phyloP scores from a whole-genome alignment of 2,888 invertebrate genomes.

The Chamaedrilus cognettii region DNA sequence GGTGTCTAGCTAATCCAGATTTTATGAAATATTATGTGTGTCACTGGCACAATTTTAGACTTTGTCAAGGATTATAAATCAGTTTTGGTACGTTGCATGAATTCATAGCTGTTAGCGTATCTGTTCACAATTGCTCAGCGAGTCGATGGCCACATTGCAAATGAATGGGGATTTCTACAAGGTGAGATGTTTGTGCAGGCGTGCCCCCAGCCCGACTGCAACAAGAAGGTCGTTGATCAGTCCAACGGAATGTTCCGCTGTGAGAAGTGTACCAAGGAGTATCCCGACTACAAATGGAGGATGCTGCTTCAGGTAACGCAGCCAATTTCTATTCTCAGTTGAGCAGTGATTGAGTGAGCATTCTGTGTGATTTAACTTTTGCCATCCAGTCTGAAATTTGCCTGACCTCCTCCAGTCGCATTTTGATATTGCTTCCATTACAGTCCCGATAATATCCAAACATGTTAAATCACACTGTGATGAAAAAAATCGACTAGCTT shows the following conservation, averaged over 20 bases:
- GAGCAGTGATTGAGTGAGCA: too few species aligned
- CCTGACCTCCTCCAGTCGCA: too few species aligned
- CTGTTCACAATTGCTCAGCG: not conserved
- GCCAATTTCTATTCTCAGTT: too few species aligned
- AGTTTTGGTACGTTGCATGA: too few species aligned
- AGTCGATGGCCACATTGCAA: not conserved
- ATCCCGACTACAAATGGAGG: slow-evolving; percentile 82
- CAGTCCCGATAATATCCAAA: too few species aligned
- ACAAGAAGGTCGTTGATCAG: slow-evolving; percentile 91
- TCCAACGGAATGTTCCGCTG: slow-evolving; percentile 88
- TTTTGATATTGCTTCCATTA: too few species aligned
- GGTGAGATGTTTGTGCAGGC: slow-evolving; percentile 64
- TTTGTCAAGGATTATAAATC: too few species aligned
- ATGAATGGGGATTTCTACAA: slow-evolving; percentile 6
- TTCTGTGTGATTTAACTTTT: too few species aligned
- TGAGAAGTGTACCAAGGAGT: slow-evolving; percentile 90
- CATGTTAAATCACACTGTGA: too few species aligned
- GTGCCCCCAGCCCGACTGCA: slow-evolving; percentile 86
- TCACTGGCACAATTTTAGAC: not conserved
- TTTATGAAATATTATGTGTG: not conserved
- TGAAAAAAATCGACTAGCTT: too few species aligned
- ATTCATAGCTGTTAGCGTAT: not conserved
- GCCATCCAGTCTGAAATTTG: too few species aligned
- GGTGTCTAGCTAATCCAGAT: slow-evolving; percentile 15
- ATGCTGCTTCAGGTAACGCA: slow-evolving; percentile 71